phyloP scores from a whole-genome alignment of 2,888 invertebrate species.

The Eupithecia tripunctaria region DNA sequence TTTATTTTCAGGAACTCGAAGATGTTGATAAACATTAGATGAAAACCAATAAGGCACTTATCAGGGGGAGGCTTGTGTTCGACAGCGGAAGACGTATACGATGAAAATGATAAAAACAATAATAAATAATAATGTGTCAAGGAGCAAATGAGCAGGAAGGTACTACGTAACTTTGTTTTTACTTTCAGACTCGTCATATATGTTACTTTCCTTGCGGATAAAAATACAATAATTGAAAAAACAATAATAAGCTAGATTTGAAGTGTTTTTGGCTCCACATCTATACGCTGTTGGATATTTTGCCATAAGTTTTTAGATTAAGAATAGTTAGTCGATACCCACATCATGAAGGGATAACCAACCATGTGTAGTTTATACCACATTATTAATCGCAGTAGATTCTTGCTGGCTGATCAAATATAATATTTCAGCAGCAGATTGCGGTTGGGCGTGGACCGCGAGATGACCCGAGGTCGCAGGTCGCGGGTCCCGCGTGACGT shows the following conservation, averaged over 20 bases:
- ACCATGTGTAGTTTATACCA: background rate
- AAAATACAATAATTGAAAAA: background rate
- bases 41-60: too few species aligned
- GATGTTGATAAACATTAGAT: too few species aligned
- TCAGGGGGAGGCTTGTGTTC: too few species aligned
- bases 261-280: background rate
- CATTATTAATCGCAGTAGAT: background rate
- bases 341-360: background rate
- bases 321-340: background rate
- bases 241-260: background rate
- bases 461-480: slow-evolving; percentile 18
- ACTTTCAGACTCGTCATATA: background rate
- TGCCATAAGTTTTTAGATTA: background rate
- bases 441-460: background rate
- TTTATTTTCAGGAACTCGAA: too few species aligned
- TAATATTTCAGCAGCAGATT: background rate
- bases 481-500: slow-evolving; percentile 40
- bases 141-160: too few species aligned
- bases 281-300: background rate
- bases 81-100: too few species aligned
- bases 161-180: too few species aligned
- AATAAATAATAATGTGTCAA: too few species aligned
- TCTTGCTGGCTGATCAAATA: background rate
- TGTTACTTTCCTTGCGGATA: background rate
- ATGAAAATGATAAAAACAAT: too few species aligned